Base-by-base conservation (phyloP, 2,797 vertebrate species). In the Buphagus erythrorhynchus region DNA sequence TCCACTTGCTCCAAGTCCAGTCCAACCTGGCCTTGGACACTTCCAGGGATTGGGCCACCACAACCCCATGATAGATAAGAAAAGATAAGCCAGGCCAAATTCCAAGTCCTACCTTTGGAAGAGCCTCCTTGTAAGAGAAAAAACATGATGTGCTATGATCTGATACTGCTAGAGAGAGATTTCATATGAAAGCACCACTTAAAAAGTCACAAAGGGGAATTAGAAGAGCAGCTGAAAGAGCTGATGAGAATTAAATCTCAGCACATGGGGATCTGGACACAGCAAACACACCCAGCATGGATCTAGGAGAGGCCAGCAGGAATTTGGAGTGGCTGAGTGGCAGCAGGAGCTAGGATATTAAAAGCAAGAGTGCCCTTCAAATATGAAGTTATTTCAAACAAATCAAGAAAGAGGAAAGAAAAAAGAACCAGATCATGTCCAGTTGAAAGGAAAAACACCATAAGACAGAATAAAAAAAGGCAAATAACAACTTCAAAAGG, bases 401-500 rank as follows among this genome's bases (percentile, higher is more conserved):
- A 80, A 75, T 72, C 29, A 61, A 55, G 48, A 76, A 72, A 79
- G 20, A 80, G 10, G 21, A 49, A 57, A 88, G 19, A 54, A 73
- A 48, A 49, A 76, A 59, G 14, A 86, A 52, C 24, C 19, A 77
- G 86, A 74, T 29, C 14, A n/a, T 38, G 72, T 52, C 69, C 4
- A 1, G 29, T 13, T 88, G 83, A 93, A 93, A 72, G 52, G 19
- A n/a, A 88, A 71, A 91, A 19, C 11, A 21, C 18, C 33, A 3
- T 29, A 35, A 77, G 57, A 57, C 36, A 71, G 29, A 38, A 43
- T 16, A 29, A 33, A 38, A 52, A 61, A 36, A 35, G 0, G 8
- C 31, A 46, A 90, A 19, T 18, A 58, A 59, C 31, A 49, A 75
- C 86, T 96, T 95, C 93, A 95, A 93, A 96, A 86, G 88, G 13